These are phyloP conservation scores for Rhagoletis zephyria DNA, from an alignment of 1,140 invertebrate species.

Conservation along the genomic window DNA sequence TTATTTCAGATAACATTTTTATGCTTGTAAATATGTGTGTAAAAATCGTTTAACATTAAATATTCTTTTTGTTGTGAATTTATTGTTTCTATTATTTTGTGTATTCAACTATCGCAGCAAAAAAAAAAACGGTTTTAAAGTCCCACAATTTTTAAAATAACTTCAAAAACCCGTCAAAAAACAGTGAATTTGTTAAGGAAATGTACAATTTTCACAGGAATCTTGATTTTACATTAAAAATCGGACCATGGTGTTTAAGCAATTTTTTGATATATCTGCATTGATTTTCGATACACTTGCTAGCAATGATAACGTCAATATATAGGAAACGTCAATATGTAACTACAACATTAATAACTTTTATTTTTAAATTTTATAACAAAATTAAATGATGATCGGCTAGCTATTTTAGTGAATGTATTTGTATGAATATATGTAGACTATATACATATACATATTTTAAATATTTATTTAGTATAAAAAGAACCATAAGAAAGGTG, in stretches of 20 bases:
- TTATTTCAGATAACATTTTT: conserved; percentile 48
- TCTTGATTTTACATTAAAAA: background rate
- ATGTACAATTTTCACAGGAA: too few relatives aligned
- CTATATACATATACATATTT: background rate
- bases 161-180: background rate
- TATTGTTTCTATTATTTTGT: conserved; percentile 12
- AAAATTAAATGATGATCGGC: conserved; percentile 13
- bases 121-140: background rate
- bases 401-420: conserved; percentile 26
- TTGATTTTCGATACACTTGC: background rate
- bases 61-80: background rate
- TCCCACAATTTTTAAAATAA: background rate
- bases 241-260: background rate
- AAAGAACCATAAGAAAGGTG: background rate
- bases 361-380: conserved; percentile 25
- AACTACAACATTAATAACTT: conserved; percentile 34
- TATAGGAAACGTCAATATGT: background rate
- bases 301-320: conserved; percentile 24
- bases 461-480: background rate
- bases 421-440: background rate
- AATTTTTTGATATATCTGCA: background rate
- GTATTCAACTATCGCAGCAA: conserved; percentile 38
- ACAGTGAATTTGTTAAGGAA: background rate
- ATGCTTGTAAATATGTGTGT: conserved; percentile 46
- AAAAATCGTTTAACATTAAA: conserved; percentile 32